Base-by-base conservation (phyloP, 2,888 invertebrate species). In the Diaphora mendica region DNA sequence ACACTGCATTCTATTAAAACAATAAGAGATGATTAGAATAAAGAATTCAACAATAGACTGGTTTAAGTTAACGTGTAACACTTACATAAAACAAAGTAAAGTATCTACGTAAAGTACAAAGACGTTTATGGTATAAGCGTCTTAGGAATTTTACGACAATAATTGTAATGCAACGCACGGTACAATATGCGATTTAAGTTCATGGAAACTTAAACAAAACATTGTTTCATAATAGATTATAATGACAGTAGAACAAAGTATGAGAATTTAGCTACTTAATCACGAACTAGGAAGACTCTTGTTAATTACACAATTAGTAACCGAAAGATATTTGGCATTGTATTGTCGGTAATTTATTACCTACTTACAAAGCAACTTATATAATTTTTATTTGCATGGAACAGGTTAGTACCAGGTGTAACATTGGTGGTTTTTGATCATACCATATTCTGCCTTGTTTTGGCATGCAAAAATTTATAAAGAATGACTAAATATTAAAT, bases 251-350 rank as follows among this genome's bases (percentile, higher is more conserved):
- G 72, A 80, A 81, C 80, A 80, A 84, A 80, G 75, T 78, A 77
- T 33, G 30, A 69, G 75, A 84, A 85, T 88, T 90, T 86, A 55
- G 59, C 62, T 44, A 72, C 72, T 62, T 67, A 72, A 72, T 66
- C 77, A 80, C 82, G 82, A 74, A 90, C 82, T 86, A 90, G 91
- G 91, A 91, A 89, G 88, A 55, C 83, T 83, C 73, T 75, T 74
- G 73, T 77, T 88, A 87, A 89, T 91, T 76, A 86, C 79, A 83
- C 83, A 85, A 89, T 90, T 87, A 89, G 59, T 71, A 85, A 78
- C 79, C 79, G 48, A 72, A 67, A 76, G 78, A 82, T 84, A 81
- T 82, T 79, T 80, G 79, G 74, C 77, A 67, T 68, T 67, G 70
- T 68, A 79, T 80, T 84, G 82, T 85, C 33, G n/a, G 20, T 73